Conservation (phyloP, 2,113 vertebrate genomes). For the Pelmatolapia mariae region DNA sequence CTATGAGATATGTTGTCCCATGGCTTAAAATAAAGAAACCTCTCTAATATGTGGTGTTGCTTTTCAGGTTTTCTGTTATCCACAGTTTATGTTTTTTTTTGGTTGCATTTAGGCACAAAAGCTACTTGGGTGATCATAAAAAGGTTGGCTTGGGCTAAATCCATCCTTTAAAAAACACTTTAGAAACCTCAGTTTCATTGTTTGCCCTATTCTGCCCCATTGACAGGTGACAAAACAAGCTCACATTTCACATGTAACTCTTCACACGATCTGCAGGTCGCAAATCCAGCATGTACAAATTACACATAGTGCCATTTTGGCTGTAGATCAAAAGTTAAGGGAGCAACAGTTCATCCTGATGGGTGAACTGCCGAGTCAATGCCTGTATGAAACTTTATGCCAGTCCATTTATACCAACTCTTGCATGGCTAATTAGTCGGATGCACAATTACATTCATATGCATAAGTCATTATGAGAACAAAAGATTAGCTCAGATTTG, state of each 20-base stretch:
- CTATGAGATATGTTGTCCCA: neutral
- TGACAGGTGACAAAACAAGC: neutral
- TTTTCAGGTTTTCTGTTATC: neutral
- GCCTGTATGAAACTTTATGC: neutral
- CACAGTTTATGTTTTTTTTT: neutral
- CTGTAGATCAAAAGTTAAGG: neutral
- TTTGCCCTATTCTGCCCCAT: neutral
- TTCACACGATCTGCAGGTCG: neutral
- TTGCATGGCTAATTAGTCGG: neutral
- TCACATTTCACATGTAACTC: neutral
- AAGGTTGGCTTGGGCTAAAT: neutral
- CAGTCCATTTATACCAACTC: neutral
- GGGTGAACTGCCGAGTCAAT: accelerated
- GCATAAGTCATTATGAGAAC: neutral
- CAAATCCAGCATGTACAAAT: neutral
- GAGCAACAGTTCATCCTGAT: neutral
- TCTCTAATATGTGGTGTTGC: accelerated
- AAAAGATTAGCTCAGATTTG: neutral
- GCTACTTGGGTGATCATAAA: neutral
- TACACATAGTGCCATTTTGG: neutral
- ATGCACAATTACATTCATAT: neutral
- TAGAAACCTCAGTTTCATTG: neutral
- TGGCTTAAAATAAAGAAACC: neutral
- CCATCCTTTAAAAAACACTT: neutral
- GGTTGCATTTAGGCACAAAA: neutral